Percentiles rank a stretch among this genome's conserved stretches.
Evolutionary conservation across 2,113 vertebrate species (phyloP).

Genomic region (Odontesthes bonariensis): DNA sequence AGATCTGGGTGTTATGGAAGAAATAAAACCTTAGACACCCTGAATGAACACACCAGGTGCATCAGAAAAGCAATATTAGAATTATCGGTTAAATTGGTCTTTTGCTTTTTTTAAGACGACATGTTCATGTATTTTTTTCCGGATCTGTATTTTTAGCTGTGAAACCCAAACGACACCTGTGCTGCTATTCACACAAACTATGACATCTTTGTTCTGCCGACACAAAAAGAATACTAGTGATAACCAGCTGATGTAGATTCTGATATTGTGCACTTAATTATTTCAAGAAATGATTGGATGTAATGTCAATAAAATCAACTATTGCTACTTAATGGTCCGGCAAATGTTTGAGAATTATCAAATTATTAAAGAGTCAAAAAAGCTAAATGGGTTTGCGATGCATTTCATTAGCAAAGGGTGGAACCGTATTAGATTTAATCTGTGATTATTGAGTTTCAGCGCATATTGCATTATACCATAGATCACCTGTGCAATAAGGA

Average conservation of each 20-base stretch:
- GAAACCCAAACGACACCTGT: constrained; percentile 47
- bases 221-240: constrained; percentile 32
- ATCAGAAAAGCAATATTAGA: constrained; percentile 49
- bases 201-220: constrained; percentile 25
- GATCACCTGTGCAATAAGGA: background rate
- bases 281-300: too few relatives aligned
- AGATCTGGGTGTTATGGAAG: constrained; percentile 43
- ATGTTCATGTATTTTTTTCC: constrained; percentile 54
- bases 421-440: constrained; percentile 30
- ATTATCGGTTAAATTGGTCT: constrained; percentile 56
- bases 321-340: constrained; percentile 3
- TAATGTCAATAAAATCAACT: background rate
- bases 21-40: constrained; percentile 39
- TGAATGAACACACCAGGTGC: constrained; percentile 46
- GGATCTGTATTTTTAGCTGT: constrained; percentile 46
- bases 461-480: constrained; percentile 14
- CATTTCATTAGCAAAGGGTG: constrained; percentile 7
- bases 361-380: constrained; percentile 4
- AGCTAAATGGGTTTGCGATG: constrained; percentile 10
- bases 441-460: constrained; percentile 1
- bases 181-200: constrained; percentile 31
- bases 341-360: background rate
- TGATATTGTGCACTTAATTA: background rate
- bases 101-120: constrained; percentile 13
- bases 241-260: constrained; percentile 8